Evolutionary conservation across 2,797 vertebrate species (phyloP).

Genomic region (Lagodon rhomboides): DNA sequence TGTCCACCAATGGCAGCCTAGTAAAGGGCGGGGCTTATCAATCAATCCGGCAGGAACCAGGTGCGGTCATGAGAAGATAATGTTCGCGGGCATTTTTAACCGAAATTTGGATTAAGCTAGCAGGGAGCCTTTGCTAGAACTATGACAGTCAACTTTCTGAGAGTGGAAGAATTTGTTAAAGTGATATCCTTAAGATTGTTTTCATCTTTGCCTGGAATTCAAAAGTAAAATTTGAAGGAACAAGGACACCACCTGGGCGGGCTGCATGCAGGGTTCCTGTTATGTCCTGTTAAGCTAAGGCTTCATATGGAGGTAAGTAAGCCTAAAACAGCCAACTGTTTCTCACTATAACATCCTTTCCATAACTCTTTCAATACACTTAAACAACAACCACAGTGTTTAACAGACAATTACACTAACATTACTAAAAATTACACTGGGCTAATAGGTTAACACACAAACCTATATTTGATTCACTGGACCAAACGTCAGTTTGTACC

Average conservation of each 20-base stretch:
- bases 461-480: not conserved
- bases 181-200: not conserved
- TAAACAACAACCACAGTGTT: too few relatives aligned
- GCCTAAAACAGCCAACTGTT: not conserved
- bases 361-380: not conserved
- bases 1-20: not conserved
- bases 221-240: not conserved
- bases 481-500: too few relatives aligned
- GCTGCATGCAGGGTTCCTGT: not conserved
- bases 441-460: not conserved
- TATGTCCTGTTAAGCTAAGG: not conserved
- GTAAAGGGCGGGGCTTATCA: not conserved
- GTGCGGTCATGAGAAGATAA: not conserved
- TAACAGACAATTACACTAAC: not conserved
- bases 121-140: not conserved
- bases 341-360: not conserved
- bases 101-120: not conserved
- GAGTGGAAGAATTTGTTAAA: not conserved
- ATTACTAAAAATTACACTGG: not conserved
- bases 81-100: not conserved
- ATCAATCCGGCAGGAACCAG: not conserved
- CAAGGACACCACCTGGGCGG: not conserved
- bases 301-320: conserved; percentile 6
- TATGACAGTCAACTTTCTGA: accelerated
- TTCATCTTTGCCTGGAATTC: too few relatives aligned